These are phyloP conservation scores for Troglohyphantes excavatus DNA, from an alignment of 2,888 invertebrate species.

Conservation along the genomic window DNA sequence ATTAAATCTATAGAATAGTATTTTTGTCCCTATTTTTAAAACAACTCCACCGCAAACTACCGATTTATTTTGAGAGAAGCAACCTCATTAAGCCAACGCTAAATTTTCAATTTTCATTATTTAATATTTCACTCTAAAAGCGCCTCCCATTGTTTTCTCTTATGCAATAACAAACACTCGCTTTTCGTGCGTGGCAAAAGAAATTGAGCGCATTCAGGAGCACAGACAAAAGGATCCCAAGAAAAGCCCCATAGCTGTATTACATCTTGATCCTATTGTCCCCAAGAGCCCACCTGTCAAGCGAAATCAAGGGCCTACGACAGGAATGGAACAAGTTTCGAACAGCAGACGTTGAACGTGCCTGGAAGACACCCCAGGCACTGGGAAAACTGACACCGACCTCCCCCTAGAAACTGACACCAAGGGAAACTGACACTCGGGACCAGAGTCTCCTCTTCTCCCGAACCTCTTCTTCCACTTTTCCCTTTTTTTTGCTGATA, in stretches of 20 bases:
- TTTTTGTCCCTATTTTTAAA: too few relatives aligned
- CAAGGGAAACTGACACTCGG: constrained; percentile 59
- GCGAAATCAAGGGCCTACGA: constrained; percentile 44
- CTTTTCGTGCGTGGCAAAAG: background rate
- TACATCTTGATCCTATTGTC: constrained; percentile 52
- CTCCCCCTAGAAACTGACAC: constrained; percentile 51
- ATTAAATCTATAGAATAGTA: too few relatives aligned
- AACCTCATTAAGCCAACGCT: too few relatives aligned
- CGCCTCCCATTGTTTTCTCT: too few relatives aligned
- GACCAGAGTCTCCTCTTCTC: constrained; percentile 12
- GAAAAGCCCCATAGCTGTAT: background rate
- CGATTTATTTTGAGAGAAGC: too few relatives aligned
- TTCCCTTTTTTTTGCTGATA: constrained; percentile 15
- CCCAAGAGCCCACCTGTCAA: constrained; percentile 49
- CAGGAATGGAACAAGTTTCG: constrained; percentile 44
- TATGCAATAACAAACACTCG: background rate
- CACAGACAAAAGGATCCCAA: background rate
- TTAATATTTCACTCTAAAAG: too few relatives aligned
- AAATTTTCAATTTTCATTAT: too few relatives aligned
- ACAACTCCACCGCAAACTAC: too few relatives aligned
- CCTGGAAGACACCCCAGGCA: constrained; percentile 44
- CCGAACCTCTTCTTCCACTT: background rate
- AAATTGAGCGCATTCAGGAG: background rate
- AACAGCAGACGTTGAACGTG: constrained; percentile 56
- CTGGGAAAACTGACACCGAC: constrained; percentile 27